phyloP scores from a whole-genome alignment of 2,113 vertebrate species.

The Eclectus roratus region DNA sequence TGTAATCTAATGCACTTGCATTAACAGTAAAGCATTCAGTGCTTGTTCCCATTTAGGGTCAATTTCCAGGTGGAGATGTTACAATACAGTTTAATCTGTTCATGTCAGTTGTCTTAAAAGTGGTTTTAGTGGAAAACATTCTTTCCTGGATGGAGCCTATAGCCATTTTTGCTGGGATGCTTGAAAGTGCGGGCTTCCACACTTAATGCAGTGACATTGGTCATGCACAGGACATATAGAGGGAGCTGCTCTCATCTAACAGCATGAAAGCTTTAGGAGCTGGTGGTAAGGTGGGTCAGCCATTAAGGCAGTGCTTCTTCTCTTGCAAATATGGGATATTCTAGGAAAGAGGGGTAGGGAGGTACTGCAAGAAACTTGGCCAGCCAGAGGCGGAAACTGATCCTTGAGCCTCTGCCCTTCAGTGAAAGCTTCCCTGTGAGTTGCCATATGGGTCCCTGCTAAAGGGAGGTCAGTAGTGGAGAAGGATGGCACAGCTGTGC shows the following conservation, averaged over 20 bases:
- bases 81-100: background rate
- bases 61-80: background rate
- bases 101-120: background rate
- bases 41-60: background rate
- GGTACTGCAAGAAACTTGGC: background rate
- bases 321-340: background rate
- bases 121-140: background rate
- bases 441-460: background rate
- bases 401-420: background rate
- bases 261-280: slow-evolving; percentile 11
- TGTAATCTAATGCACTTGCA: slow-evolving; percentile 50
- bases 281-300: background rate
- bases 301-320: background rate
- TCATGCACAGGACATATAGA: background rate
- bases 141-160: background rate
- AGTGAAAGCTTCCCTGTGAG: slow-evolving; percentile 12
- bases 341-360: background rate
- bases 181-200: background rate
- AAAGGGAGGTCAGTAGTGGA: background rate
- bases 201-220: background rate
- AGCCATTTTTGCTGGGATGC: background rate
- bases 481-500: slow-evolving; percentile 21
- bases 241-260: slow-evolving; percentile 20
- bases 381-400: background rate
- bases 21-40: background rate